A percentile compares a stretch with the other conserved stretches of the same genome.
These are phyloP conservation scores for Pseudomugil tenellus DNA, from an alignment of 2,797 vertebrate genomes.

Conservation along the genomic window DNA sequence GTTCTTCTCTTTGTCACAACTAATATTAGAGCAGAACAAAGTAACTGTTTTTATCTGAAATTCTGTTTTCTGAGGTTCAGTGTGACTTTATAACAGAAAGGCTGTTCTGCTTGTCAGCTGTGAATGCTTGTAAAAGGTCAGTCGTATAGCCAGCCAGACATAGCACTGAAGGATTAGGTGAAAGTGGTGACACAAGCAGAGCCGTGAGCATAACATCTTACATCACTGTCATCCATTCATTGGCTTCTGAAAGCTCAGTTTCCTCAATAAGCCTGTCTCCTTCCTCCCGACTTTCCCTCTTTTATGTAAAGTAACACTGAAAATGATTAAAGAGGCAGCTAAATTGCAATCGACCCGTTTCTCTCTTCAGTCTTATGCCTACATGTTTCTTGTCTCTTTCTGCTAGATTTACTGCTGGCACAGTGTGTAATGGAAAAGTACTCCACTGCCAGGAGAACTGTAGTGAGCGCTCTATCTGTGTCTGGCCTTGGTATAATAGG, in stretches of 20 bases:
- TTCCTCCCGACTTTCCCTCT: not conserved
- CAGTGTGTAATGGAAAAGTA: constrained; percentile 72
- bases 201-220: constrained; percentile 38
- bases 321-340: not conserved
- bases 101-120: constrained; percentile 9
- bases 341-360: not conserved
- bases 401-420: constrained; percentile 39
- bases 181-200: constrained; percentile 37
- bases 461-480: constrained; percentile 44
- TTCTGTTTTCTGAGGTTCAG: too few relatives aligned
- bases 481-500: constrained; percentile 45
- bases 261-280: constrained; percentile 15
- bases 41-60: too few relatives aligned
- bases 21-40: too few relatives aligned
- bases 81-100: not conserved
- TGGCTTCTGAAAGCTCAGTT: constrained; percentile 16
- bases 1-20: too few relatives aligned
- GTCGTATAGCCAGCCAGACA: constrained; percentile 40
- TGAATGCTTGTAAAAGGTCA: constrained; percentile 22
- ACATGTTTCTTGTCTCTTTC: constrained; percentile 27
- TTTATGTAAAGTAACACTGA: not conserved
- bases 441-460: constrained; percentile 46
- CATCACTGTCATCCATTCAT: constrained; percentile 36
- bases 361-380: not conserved
- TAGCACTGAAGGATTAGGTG: constrained; percentile 50